phyloP scores from a whole-genome alignment of 2,797 vertebrate genomes.

The Cyprinella venusta region DNA sequence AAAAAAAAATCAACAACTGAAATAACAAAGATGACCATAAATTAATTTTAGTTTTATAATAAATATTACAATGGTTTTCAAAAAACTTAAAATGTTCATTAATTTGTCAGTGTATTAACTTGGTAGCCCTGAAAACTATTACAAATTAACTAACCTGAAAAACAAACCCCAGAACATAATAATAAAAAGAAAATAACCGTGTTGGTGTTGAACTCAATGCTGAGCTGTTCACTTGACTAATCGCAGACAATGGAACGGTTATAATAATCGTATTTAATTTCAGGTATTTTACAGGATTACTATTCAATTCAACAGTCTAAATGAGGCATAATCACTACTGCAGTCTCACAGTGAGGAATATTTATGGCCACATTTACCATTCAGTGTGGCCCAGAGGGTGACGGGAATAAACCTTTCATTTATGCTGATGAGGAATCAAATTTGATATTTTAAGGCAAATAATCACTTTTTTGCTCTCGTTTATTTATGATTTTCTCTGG shows the following conservation, averaged over 20 bases:
- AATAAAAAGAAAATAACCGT: not conserved
- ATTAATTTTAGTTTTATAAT: not conserved
- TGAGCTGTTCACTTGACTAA: not conserved
- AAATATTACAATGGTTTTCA: not conserved
- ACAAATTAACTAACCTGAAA: not conserved
- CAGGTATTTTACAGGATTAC: not conserved
- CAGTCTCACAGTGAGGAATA: not conserved
- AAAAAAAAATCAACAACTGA: not conserved
- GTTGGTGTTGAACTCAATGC: not conserved
- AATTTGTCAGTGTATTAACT: not conserved
- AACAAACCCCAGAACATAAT: not conserved
- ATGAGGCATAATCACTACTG: conserved; percentile 9
- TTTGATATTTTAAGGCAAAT: conserved; percentile 9
- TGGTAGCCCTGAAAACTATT: not conserved
- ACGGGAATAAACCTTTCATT: not conserved
- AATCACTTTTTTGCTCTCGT: not conserved
- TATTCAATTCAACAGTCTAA: not conserved
- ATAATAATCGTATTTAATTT: not conserved
- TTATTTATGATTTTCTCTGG: not conserved
- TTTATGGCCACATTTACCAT: conserved; percentile 2
- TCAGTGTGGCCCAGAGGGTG: not conserved
- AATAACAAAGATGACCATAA: not conserved
- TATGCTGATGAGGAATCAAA: not conserved
- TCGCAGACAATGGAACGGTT: not conserved
- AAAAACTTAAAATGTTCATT: not conserved